phyloP scores from a whole-genome alignment of 2,797 vertebrate species.

The Arrhamphus sclerolepis region DNA sequence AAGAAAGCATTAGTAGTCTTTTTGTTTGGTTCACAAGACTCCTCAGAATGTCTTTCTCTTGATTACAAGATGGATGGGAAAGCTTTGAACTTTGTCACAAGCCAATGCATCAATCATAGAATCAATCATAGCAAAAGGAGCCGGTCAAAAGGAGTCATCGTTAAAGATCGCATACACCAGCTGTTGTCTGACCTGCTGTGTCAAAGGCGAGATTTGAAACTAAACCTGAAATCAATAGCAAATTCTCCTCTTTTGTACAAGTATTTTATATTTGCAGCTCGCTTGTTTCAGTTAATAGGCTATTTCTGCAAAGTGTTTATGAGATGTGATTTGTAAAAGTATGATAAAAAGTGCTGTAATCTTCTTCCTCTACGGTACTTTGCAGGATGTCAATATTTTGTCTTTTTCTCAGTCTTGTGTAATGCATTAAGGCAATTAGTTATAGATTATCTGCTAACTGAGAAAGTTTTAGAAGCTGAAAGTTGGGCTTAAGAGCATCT shows the following conservation, averaged over 20 bases:
- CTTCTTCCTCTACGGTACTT: too few species aligned
- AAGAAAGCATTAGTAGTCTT: constrained; percentile 1
- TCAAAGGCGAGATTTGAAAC: constrained; percentile 46
- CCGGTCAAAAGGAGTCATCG: constrained; percentile 11
- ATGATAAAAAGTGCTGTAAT: too few species aligned
- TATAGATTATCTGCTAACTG: too few species aligned
- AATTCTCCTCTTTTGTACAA: background rate
- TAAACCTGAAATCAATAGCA: constrained; percentile 23
- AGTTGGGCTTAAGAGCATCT: too few species aligned
- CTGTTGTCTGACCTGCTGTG: constrained; percentile 46
- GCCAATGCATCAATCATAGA: constrained; percentile 60
- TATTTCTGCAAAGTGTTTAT: background rate
- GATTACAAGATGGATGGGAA: constrained; percentile 50
- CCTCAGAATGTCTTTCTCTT: constrained; percentile 47
- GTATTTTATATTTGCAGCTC: constrained; percentile 5
- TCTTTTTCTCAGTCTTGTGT: too few species aligned
- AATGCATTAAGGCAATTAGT: too few species aligned
- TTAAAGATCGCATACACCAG: constrained; percentile 33
- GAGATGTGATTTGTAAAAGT: too few species aligned
- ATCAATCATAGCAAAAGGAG: constrained; percentile 41
- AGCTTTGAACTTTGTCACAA: constrained; percentile 56
- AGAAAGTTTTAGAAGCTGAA: too few species aligned
- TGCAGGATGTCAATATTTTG: too few species aligned
- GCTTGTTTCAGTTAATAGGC: background rate
- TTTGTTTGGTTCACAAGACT: constrained; percentile 18